Conservation (phyloP, 2,113 vertebrate genomes). For the Xenopus borealis region DNA sequence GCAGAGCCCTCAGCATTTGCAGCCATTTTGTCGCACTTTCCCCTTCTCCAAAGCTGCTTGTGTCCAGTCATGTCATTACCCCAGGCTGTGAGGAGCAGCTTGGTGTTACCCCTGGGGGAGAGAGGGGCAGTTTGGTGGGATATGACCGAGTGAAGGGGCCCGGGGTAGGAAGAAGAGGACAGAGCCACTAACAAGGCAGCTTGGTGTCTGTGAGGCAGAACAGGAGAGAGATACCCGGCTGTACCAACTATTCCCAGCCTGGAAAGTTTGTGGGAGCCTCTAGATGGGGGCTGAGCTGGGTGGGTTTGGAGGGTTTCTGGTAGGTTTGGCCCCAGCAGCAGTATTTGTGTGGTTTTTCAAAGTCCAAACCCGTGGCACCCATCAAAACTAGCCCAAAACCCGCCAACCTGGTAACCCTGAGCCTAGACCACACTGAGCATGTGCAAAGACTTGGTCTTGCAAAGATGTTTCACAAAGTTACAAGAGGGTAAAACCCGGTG, state of each 20-base stretch:
- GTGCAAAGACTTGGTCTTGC: no score
- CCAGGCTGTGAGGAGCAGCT: conserved; percentile 48
- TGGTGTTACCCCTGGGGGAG: conserved; percentile 50
- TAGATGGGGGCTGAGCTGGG: not conserved
- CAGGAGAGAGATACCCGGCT: conserved; percentile 39
- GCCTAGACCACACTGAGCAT: no score
- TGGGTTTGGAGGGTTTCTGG: conserved; percentile 2
- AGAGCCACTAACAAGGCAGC: conserved; percentile 47
- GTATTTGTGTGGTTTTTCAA: no score
- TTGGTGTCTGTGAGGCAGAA: conserved; percentile 48
- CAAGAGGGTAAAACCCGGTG: no score
- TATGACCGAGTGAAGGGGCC: conserved; percentile 53
- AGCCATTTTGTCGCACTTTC: conserved; percentile 26
- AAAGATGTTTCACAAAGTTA: no score
- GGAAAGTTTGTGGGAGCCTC: conserved; percentile 62
- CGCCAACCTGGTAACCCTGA: no score
- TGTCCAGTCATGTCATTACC: conserved; percentile 40
- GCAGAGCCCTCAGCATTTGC: conserved; percentile 49
- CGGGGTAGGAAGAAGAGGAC: conserved; percentile 19
- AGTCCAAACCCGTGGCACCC: no score
- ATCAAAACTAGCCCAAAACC: no score
- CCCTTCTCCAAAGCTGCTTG: not conserved
- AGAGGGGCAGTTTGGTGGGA: conserved; percentile 45
- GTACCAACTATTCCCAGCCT: conserved; percentile 37
- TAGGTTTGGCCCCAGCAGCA: conserved; percentile 27